Base-by-base conservation (phyloP, 2,888 invertebrate species). In the Ophion slaviceki region DNA sequence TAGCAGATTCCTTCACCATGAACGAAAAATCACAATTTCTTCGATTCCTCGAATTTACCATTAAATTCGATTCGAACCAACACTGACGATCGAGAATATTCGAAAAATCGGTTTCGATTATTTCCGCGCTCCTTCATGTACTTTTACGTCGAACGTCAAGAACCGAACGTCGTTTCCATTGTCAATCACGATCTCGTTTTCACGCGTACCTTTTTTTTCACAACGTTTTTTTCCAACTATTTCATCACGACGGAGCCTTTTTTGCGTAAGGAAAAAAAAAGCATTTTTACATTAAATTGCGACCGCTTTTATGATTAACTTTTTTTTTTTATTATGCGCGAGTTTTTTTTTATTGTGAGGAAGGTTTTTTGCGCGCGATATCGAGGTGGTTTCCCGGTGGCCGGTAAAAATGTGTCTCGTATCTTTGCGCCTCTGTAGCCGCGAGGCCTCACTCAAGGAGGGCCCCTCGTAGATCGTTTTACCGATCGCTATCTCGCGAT, bases 401-500 rank as follows among this genome's bases (percentile, higher is more conserved):
- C 24, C 36, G 53, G 24, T 78, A 45, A 79, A 79, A 71, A 57
- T 64, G 53, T 66, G 64, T 72, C 79, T 62, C 70, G 53, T 71
- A 62, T 62, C 62, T 70, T 62, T 36, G 62, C 53, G 53, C 68
- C 74, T 61, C 62, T 45, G 40, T 28, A 32, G 45, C 57, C 66
- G 64, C 66, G 79, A 67, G 67, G 74, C 53, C 64, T 76, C 64
- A 36, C 77, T 77, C 82, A 57, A 47, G 62, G 45, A 47, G 45
- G 64, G 59, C 75, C 40, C 64, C 66, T 76, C 53, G 64, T 77
- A 67, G 77, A 74, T 11, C 66, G 84, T 79, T 75, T 79, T 47
- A 47, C 62, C 77, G 86, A 86, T 86, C 81, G 72, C 78, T 78
- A 86, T 86, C 84, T 79, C 80, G 78, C 80, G 83, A 86, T 83